Conservation (phyloP, 2,113 vertebrate species). For the Notothenia coriiceps region DNA sequence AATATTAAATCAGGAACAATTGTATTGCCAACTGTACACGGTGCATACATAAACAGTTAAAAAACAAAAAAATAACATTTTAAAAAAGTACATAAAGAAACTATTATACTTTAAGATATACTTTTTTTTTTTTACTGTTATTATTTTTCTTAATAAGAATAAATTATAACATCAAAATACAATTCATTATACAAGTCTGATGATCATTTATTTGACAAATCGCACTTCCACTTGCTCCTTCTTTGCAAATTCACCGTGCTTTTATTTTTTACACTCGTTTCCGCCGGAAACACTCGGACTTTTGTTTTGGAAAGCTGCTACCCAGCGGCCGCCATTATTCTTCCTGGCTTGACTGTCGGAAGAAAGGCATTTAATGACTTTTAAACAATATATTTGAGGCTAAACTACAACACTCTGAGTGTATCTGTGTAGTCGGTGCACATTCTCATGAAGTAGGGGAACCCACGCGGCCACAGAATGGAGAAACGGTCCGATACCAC, state of each 20-base stretch:
- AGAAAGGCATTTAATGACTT: constrained; percentile 54
- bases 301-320: constrained; percentile 80
- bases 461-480: constrained; percentile 46
- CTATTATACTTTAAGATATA: background rate
- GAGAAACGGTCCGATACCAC: constrained; percentile 61
- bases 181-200: background rate
- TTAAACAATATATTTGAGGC: constrained; percentile 7
- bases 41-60: too few relatives aligned
- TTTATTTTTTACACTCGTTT: constrained; percentile 59
- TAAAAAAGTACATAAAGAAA: too few relatives aligned
- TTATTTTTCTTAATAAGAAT: too few relatives aligned
- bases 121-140: background rate
- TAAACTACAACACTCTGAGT: rapidly evolving
- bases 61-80: too few relatives aligned
- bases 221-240: background rate
- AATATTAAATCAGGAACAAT: too few relatives aligned
- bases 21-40: too few relatives aligned
- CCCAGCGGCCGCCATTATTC: constrained; percentile 75
- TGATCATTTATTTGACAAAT: background rate
- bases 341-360: constrained; percentile 77
- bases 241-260: constrained; percentile 23
- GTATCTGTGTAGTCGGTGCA: background rate
- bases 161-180: background rate
- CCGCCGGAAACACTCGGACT: constrained; percentile 70
- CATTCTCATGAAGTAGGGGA: constrained; percentile 11